Evolutionary conservation across 1,140 invertebrate species (phyloP).

Genomic region (Tetranychus cinnabarinus): DNA sequence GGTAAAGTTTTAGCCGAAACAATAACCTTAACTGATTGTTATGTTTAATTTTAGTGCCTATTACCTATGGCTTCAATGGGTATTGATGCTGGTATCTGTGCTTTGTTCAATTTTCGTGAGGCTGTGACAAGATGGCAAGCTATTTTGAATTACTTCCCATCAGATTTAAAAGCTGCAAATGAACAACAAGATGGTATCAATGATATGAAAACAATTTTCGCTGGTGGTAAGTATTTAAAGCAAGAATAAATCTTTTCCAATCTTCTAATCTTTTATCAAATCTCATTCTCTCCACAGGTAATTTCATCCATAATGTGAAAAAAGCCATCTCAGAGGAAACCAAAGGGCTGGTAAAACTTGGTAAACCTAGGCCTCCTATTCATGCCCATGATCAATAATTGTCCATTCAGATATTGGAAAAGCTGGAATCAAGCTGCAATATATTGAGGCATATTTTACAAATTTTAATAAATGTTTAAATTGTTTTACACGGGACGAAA

Average conservation of each 20-base stretch:
- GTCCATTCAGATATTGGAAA: no score
- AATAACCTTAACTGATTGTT: background rate
- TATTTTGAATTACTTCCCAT: background rate
- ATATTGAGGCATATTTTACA: no score
- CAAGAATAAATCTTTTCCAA: no score
- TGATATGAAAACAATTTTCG: background rate
- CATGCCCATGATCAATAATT: background rate
- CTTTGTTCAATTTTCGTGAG: conserved; percentile 1
- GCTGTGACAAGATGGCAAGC: background rate
- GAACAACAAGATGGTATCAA: background rate
- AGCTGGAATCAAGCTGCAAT: no score
- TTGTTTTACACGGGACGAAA: no score
- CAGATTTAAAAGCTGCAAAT: background rate
- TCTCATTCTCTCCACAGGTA: background rate
- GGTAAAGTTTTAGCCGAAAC: conserved; percentile 10
- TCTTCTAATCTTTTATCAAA: no score
- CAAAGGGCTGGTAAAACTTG: background rate
- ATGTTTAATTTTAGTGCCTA: background rate
- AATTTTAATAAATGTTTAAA: no score
- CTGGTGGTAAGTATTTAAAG: background rate
- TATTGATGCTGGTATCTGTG: background rate
- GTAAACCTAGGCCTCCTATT: conserved; percentile 1
- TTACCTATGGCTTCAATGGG: background rate
- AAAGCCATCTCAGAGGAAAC: background rate
- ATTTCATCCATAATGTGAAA: background rate